Evolutionary conservation across 1,140 invertebrate species (phyloP).

Genomic region (Panonychus citri): DNA sequence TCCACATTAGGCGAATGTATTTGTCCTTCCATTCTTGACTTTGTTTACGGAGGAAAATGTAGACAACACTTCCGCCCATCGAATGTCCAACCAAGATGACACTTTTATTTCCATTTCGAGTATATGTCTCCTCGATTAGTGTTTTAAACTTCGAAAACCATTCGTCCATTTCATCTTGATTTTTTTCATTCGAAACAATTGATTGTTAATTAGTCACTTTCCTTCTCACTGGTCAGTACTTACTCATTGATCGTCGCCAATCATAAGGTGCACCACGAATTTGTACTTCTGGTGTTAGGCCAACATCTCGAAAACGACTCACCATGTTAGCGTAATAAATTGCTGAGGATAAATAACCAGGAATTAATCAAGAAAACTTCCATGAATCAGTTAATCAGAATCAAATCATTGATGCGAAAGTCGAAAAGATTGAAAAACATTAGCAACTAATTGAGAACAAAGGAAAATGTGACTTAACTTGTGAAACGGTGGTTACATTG

Average conservation of each 20-base stretch:
- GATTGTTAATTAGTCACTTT: background rate
- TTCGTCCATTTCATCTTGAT: conserved; percentile 1
- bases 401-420: too few relatives aligned
- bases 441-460: too few relatives aligned
- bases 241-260: background rate
- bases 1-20: conserved; percentile 55
- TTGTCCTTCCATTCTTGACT: conserved; percentile 67
- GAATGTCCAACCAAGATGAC: conserved; percentile 72
- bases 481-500: too few relatives aligned
- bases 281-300: background rate
- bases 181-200: background rate
- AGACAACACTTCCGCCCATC: conserved; percentile 71
- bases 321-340: background rate
- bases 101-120: conserved; percentile 42
- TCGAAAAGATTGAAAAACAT: too few relatives aligned
- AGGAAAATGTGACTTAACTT: too few relatives aligned
- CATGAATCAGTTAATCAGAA: too few relatives aligned
- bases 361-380: too few relatives aligned
- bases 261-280: conserved; percentile 1
- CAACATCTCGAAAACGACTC: background rate
- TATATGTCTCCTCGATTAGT: conserved; percentile 63
- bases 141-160: conserved; percentile 34
- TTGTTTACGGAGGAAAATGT: conserved; percentile 60
- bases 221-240: too few relatives aligned
- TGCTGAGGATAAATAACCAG: too few relatives aligned